These are phyloP conservation scores for Sycophila texana DNA, from an alignment of 2,888 invertebrate genomes.

Conservation along the genomic window DNA sequence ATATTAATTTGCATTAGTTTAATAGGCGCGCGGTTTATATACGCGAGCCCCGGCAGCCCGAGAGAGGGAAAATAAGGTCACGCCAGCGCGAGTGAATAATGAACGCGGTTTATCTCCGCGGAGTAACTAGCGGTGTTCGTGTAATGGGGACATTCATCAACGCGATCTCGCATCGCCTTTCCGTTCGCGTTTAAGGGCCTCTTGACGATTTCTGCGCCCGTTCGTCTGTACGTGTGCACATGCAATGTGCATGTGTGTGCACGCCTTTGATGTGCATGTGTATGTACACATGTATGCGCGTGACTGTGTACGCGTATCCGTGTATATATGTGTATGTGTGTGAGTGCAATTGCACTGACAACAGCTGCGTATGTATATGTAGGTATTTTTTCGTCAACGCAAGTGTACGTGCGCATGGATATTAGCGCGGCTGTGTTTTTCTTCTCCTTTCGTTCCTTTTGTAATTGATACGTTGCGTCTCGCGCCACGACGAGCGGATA, in stretches of 20 bases:
- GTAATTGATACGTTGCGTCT: constrained; percentile 53
- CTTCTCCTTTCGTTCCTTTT: constrained; percentile 8
- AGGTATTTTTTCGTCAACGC: neutral
- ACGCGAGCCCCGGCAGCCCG: constrained; percentile 32
- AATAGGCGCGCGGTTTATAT: constrained; percentile 61
- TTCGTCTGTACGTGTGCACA: neutral
- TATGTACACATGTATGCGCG: neutral
- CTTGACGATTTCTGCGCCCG: constrained; percentile 66
- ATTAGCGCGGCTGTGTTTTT: constrained; percentile 6
- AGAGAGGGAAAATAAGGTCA: constrained; percentile 71
- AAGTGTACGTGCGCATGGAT: neutral
- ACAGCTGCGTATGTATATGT: too few species aligned
- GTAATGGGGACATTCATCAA: constrained; percentile 75
- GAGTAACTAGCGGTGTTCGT: constrained; percentile 75
- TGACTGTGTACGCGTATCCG: neutral
- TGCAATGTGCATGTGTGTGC: neutral
- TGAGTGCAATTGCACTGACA: too few species aligned
- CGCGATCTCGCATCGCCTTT: constrained; percentile 71
- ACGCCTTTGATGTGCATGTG: neutral
- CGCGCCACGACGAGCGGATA: constrained; percentile 18
- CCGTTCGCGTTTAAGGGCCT: constrained; percentile 70
- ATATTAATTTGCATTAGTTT: constrained; percentile 72
- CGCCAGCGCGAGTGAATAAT: constrained; percentile 73
- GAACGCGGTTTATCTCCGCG: constrained; percentile 74
- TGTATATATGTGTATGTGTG: neutral